Evolutionary conservation across 2,888 invertebrate species (phyloP).

Genomic region (Drosophila pseudotakahashii): DNA sequence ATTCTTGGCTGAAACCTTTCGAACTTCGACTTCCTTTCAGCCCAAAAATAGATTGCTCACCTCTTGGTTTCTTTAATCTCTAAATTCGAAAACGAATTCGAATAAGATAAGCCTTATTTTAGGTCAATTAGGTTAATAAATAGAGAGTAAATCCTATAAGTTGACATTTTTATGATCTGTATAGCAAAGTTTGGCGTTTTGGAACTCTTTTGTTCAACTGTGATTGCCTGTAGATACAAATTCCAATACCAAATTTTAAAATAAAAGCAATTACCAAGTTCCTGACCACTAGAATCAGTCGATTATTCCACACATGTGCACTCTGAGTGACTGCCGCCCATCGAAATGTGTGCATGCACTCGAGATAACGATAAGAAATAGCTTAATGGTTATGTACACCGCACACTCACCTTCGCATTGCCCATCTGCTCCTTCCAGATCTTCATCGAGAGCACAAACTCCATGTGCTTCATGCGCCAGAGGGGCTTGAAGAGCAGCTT

Average conservation of each 20-base stretch:
- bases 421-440: slow-evolving; percentile 84
- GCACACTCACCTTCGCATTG: slow-evolving; percentile 82
- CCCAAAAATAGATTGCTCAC: background rate
- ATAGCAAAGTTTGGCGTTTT: background rate
- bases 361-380: background rate
- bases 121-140: background rate
- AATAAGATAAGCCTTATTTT: background rate
- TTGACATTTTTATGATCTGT: too few relatives aligned
- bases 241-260: too few relatives aligned
- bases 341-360: slow-evolving; percentile 9
- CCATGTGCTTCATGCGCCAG: slow-evolving; percentile 84
- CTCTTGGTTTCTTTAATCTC: background rate
- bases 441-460: slow-evolving; percentile 83
- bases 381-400: too few relatives aligned
- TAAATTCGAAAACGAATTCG: background rate
- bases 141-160: background rate
- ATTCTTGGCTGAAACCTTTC: background rate
- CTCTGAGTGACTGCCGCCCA: background rate
- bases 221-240: too few relatives aligned
- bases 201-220: background rate
- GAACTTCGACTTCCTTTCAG: background rate
- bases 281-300: too few relatives aligned
- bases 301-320: background rate
- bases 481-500: slow-evolving; percentile 83
- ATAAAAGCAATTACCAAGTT: too few relatives aligned